These are phyloP conservation scores for Drosophila colorata DNA, from an alignment of 2,888 invertebrate species.

Conservation along the genomic window DNA sequence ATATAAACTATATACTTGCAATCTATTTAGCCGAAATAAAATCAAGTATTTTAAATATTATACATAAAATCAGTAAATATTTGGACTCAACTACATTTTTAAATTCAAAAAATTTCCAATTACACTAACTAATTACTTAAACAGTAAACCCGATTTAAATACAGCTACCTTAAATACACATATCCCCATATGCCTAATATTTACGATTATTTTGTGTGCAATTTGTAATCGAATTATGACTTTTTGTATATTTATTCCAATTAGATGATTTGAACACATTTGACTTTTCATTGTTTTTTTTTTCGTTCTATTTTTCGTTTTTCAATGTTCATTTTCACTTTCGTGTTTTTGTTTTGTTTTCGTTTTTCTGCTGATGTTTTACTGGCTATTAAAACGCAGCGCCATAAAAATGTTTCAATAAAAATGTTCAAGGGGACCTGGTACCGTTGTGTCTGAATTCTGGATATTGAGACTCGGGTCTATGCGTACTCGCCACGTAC, in stretches of 20 bases:
- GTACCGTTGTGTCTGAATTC: constrained; percentile 9
- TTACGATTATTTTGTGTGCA: constrained; percentile 6
- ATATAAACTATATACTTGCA: too few relatives aligned
- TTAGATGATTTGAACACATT: constrained; percentile 14
- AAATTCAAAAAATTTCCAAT: too few relatives aligned
- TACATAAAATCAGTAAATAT: too few relatives aligned
- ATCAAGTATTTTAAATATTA: too few relatives aligned
- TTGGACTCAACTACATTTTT: too few relatives aligned
- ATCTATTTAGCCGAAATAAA: too few relatives aligned
- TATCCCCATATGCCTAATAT: too few relatives aligned
- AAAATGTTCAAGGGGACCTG: constrained; percentile 44
- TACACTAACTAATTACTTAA: too few relatives aligned
- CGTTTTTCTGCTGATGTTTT: constrained; percentile 39
- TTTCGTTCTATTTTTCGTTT: constrained; percentile 34
- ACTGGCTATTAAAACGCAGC: constrained; percentile 67
- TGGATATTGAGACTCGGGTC: constrained; percentile 12
- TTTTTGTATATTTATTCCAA: constrained; percentile 14
- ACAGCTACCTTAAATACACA: too few relatives aligned
- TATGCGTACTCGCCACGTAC: constrained; percentile 1
- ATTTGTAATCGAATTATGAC: neutral
- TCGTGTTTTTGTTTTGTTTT: constrained; percentile 24
- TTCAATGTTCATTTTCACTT: constrained; percentile 23
- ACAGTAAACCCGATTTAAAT: too few relatives aligned
- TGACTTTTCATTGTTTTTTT: constrained; percentile 36
- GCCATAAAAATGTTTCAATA: constrained; percentile 72